These are phyloP conservation scores for Calyptommatus sinebrachiatus DNA, from an alignment of 2,113 vertebrate genomes.

Conservation along the genomic window DNA sequence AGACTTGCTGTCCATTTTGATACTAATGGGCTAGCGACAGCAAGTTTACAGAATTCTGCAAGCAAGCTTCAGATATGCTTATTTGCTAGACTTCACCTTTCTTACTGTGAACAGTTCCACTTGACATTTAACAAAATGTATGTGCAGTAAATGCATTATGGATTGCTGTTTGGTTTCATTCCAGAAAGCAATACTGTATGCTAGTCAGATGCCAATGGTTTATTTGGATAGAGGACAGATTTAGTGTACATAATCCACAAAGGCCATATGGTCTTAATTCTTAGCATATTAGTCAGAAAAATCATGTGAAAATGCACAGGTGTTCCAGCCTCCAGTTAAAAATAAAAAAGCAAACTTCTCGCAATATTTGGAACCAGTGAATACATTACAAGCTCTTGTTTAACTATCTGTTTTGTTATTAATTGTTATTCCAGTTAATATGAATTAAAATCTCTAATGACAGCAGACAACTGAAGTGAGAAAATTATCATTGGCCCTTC, in stretches of 20 bases:
- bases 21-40: slow-evolving; percentile 1
- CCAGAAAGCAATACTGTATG: neutral
- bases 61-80: neutral
- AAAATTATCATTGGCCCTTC: no score
- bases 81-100: neutral
- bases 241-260: neutral
- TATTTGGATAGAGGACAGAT: neutral
- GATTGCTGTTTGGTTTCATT: neutral
- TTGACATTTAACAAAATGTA: slow-evolving; percentile 15
- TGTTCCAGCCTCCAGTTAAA: neutral
- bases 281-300: neutral
- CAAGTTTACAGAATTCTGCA: slow-evolving; percentile 11
- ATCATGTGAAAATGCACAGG: neutral
- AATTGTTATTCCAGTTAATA: neutral
- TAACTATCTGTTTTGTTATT: no score
- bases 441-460: neutral
- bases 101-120: neutral
- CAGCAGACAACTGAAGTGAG: neutral
- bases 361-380: neutral
- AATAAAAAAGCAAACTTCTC: neutral
- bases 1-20: slow-evolving; percentile 24
- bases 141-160: slow-evolving; percentile 8
- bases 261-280: neutral
- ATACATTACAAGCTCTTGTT: neutral
- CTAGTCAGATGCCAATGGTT: neutral